Percentiles rank a stretch among this genome's conserved stretches.
Conservation (phyloP, 2,113 vertebrate genomes). For the Hystrix brachyura region DNA sequence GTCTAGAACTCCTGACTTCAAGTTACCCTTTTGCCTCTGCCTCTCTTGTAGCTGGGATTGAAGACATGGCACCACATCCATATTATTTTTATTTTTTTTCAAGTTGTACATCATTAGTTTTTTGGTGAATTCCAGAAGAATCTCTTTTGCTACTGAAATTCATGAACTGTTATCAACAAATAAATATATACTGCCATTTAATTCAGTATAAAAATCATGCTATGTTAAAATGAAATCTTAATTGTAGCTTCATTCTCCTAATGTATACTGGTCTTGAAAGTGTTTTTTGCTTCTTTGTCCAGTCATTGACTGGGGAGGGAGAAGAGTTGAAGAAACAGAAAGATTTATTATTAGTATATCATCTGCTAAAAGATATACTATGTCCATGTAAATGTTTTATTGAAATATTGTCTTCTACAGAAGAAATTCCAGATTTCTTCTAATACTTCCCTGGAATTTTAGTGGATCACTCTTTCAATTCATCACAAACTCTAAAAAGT, state of each 20-base stretch:
- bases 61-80: not conserved
- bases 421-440: slow-evolving; percentile 38
- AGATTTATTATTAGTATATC: slow-evolving; percentile 19
- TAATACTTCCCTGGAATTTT: slow-evolving; percentile 21
- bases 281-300: slow-evolving; percentile 10
- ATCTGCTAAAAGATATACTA: slow-evolving; percentile 41
- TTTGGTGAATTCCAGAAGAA: slow-evolving; percentile 49
- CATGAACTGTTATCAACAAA: slow-evolving; percentile 1
- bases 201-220: slow-evolving; percentile 31
- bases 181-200: not conserved
- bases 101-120: slow-evolving; percentile 23
- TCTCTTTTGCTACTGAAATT: slow-evolving; percentile 18
- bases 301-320: not conserved
- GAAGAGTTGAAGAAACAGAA: not conserved
- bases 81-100: not conserved
- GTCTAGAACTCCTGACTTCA: not conserved
- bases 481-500: slow-evolving; percentile 28
- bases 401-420: not conserved
- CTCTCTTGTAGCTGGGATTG: not conserved
- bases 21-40: not conserved
- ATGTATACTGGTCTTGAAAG: not conserved
- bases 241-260: slow-evolving; percentile 16
- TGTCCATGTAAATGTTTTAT: not conserved
- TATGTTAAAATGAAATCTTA: slow-evolving; percentile 32
- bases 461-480: slow-evolving; percentile 1